Evolutionary conservation across 2,888 invertebrate species (phyloP), one percentile per base, ranked within the genome.

Genomic region (Amorpha juglandis): DNA sequence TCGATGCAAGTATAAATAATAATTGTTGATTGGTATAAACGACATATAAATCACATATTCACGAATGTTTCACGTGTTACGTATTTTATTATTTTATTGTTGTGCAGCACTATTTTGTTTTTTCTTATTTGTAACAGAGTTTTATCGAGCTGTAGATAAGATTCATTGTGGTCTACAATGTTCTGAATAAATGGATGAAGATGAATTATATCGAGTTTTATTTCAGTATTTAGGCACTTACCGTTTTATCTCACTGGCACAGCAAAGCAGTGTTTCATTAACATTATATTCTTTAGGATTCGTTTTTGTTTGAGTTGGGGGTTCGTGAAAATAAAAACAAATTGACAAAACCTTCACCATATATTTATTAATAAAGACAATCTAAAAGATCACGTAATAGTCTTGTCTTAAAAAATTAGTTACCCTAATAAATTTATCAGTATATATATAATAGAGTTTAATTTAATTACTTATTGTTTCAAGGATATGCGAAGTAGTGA

Each of bases 351-450:
- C 91, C 91, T 93, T 92, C 92, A 92, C 92, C 93, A 92, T 92
- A 91, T 92, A 92, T 93, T 93, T 92, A 93, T 92, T 92, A 92
- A 93, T 93, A 93, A 93, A 93, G 92, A 93, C 93, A 93, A 92
- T 93, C 93, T 93, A 93, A 93, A 93, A 93, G 93, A 92, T 93
- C 93, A 93, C 92, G 88, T 92, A 92, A 90, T 91, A 91, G 91
- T 92, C 91, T 91, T 92, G 91, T 88, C 93, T 92, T 93, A 92
- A 91, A 93, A 93, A 93, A 92, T 92, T 92, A 92, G 88, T 92
- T 92, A 93, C 88, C 92, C 92, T 93, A 93, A 90, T 93, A 92
- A 90, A 92, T 92, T 92, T 93, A 92, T 93, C 91, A 91, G 89
- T 92, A 92, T 92, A 92, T 91, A 91, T 88, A 89, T 88, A 83